Conservation (phyloP, 2,113 vertebrate species). For the Tenrec ecaudatus region DNA sequence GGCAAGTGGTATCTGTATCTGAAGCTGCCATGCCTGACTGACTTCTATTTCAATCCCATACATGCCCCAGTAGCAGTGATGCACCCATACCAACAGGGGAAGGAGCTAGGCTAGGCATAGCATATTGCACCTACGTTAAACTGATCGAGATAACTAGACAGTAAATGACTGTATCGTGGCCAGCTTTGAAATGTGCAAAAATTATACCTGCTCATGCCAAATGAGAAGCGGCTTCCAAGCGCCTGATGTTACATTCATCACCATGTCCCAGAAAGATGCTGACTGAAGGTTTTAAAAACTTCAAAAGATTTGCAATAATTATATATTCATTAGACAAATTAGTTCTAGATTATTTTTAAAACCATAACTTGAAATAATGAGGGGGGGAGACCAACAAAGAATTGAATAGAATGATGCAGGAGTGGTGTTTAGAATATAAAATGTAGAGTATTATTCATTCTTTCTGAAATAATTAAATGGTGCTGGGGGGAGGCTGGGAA, state of each 20-base stretch:
- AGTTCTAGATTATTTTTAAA: conserved; percentile 83
- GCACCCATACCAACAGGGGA: not conserved
- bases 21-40: not conserved
- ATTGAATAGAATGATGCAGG: conserved; percentile 68
- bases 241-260: conserved; percentile 75
- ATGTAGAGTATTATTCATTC: conserved; percentile 60
- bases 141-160: not conserved
- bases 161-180: conserved; percentile 15
- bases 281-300: conserved; percentile 79
- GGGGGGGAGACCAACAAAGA: conserved; percentile 71
- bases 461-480: conserved; percentile 65
- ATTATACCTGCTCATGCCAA: conserved; percentile 75
- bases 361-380: conserved; percentile 67
- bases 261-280: conserved; percentile 78
- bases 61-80: not conserved
- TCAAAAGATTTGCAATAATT: conserved; percentile 79
- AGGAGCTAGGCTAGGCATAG: not conserved
- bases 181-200: conserved; percentile 72
- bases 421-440: conserved; percentile 79
- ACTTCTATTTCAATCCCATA: not conserved
- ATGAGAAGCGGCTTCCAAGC: conserved; percentile 66
- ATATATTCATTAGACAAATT: conserved; percentile 84
- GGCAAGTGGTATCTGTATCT: not conserved
- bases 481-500: not conserved
- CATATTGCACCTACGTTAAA: not conserved